These are phyloP conservation scores for Numida meleagris DNA, from an alignment of 2,113 vertebrate genomes.

Conservation along the genomic window DNA sequence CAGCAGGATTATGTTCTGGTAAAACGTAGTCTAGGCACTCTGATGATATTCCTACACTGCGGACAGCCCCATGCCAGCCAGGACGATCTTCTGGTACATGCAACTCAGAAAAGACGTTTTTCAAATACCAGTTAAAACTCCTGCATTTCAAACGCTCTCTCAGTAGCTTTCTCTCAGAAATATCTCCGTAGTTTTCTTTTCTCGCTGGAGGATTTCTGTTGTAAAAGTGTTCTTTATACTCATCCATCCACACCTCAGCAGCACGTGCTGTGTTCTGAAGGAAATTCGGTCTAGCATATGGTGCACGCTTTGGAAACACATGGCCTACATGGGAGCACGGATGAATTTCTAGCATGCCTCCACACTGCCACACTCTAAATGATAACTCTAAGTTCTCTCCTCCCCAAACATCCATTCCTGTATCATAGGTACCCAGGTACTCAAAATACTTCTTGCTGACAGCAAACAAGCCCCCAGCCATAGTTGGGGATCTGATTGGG, in stretches of 20 bases:
- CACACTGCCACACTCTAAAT: slow-evolving; percentile 97
- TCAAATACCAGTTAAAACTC: slow-evolving; percentile 94
- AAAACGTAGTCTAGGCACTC: slow-evolving; percentile 96
- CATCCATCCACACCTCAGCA: slow-evolving; percentile 98
- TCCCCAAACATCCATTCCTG: slow-evolving; percentile 98
- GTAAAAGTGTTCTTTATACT: slow-evolving; percentile 95
- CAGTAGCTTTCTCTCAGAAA: slow-evolving; percentile 87
- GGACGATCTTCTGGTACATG: slow-evolving; percentile 92
- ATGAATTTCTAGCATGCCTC: slow-evolving; percentile 93
- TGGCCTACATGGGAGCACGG: slow-evolving; percentile 97
- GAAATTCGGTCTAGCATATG: slow-evolving; percentile 94
- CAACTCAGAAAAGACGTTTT: slow-evolving; percentile 89
- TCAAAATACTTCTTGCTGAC: slow-evolving; percentile 97
- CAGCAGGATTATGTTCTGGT: slow-evolving; percentile 91
- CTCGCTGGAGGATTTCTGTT: slow-evolving; percentile 94
- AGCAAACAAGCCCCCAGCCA: slow-evolving; percentile 97
- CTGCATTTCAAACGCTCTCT: slow-evolving; percentile 87
- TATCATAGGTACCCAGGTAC: slow-evolving; percentile 95
- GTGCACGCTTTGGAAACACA: slow-evolving; percentile 95
- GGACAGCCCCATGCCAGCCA: slow-evolving; percentile 94
- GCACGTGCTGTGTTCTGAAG: slow-evolving; percentile 96
- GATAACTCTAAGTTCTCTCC: slow-evolving; percentile 98
- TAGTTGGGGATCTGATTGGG: slow-evolving; percentile 95
- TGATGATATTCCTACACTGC: slow-evolving; percentile 85
- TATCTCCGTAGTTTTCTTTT: slow-evolving; percentile 91